phyloP scores from a whole-genome alignment of 2,113 vertebrate species.

The Phocoena sinus region DNA sequence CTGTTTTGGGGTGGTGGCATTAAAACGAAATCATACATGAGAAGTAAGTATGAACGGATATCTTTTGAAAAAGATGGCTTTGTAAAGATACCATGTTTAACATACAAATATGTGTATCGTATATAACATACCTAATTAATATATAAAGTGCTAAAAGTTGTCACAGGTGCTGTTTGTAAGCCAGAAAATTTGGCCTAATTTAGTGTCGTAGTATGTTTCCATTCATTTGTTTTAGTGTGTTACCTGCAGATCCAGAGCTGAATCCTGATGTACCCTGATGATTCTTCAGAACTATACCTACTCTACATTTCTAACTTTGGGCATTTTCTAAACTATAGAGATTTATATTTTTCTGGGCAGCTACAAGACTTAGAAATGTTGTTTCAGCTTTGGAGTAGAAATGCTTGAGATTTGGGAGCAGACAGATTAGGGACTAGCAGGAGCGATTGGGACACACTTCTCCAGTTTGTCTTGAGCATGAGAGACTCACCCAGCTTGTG shows the following conservation, averaged over 20 bases:
- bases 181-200: background rate
- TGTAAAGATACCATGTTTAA: background rate
- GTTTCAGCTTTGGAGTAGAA: background rate
- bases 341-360: background rate
- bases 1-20: background rate
- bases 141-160: background rate
- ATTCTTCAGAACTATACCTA: background rate
- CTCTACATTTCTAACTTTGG: background rate
- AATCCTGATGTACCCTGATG: background rate
- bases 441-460: background rate
- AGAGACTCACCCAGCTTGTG: conserved; percentile 38
- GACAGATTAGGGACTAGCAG: background rate
- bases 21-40: background rate
- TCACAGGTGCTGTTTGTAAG: background rate
- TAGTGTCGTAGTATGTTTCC: background rate
- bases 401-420: background rate
- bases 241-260: background rate
- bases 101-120: background rate
- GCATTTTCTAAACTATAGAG: background rate
- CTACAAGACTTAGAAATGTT: background rate
- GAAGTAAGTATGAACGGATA: background rate
- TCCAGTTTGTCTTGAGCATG: background rate
- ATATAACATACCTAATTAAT: background rate
- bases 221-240: background rate
- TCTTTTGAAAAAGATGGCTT: background rate